A percentile compares a stretch with the other conserved stretches of the same genome.
These are phyloP conservation scores for human (Homo sapiens) DNA, from an alignment of 2,113 vertebrate species.

Conservation along the genomic window DNA sequence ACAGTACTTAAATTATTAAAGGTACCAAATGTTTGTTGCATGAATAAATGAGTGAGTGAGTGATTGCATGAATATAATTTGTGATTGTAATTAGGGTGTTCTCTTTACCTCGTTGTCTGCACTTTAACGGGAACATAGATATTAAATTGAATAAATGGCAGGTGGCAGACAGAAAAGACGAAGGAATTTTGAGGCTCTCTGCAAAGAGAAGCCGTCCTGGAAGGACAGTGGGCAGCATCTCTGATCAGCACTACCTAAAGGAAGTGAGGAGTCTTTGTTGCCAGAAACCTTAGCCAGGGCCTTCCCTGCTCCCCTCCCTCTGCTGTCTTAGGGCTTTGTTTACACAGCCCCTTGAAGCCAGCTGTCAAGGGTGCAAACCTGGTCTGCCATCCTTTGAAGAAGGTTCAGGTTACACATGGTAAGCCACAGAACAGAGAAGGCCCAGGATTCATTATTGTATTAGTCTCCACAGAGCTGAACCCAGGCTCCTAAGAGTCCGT, in stretches of 20 bases:
- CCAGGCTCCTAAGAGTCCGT: neutral
- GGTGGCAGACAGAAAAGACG: neutral
- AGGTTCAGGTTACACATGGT: neutral
- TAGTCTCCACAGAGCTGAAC: neutral
- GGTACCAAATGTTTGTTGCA: neutral
- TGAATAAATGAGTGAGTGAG: neutral
- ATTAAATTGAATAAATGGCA: neutral
- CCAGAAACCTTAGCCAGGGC: neutral
- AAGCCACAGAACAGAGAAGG: neutral
- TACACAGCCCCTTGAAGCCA: fast-evolving
- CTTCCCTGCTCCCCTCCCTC: neutral
- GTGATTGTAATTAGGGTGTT: neutral
- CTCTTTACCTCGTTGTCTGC: neutral
- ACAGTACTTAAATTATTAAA: neutral
- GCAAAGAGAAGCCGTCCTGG: neutral
- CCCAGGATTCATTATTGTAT: neutral
- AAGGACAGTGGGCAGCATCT: neutral
- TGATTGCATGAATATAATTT: neutral
- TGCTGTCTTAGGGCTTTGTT: neutral
- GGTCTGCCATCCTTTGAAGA: neutral
- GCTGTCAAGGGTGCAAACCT: too few relatives aligned
- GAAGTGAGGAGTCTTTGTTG: neutral
- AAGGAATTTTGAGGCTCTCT: neutral
- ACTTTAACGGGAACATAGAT: neutral
- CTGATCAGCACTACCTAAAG: too few relatives aligned